These are phyloP conservation scores for Calosoma granatense DNA, from an alignment of 1,140 invertebrate genomes.

Conservation along the genomic window DNA sequence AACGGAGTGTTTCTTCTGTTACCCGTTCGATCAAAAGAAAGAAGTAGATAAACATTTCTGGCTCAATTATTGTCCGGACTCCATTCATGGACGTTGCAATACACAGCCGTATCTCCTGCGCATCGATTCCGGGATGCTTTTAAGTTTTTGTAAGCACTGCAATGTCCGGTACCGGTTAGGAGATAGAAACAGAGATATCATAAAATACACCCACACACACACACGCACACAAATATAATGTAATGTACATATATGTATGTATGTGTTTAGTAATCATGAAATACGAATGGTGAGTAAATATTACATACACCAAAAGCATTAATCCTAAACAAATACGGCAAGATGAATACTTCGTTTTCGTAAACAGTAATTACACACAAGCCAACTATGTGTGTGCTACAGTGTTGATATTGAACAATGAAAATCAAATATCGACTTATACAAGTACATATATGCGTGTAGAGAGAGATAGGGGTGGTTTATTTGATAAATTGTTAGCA, in stretches of 20 bases:
- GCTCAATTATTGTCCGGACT: not conserved
- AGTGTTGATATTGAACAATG: no score
- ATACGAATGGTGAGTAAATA: not conserved
- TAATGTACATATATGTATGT: not conserved
- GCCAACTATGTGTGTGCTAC: no score
- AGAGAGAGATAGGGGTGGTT: no score
- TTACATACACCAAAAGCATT: not conserved
- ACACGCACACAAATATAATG: not conserved
- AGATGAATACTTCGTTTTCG: not conserved
- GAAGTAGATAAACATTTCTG: slow-evolving; percentile 6
- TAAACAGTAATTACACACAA: slow-evolving; percentile 1
- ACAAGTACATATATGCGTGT: no score
- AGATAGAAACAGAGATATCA: not conserved
- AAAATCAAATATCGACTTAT: no score
- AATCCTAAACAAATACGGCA: not conserved
- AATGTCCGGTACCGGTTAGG: no score
- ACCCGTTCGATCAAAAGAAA: not conserved
- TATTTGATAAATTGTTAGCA: no score
- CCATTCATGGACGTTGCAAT: not conserved
- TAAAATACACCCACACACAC: not conserved
- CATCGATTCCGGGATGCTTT: no score
- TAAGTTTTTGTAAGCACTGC: no score
- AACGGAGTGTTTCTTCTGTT: not conserved
- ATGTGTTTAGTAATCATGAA: not conserved
- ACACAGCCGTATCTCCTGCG: no score